These are phyloP conservation scores for Pyxicephalus adspersus DNA, from an alignment of 2,113 vertebrate genomes.

Conservation along the genomic window DNA sequence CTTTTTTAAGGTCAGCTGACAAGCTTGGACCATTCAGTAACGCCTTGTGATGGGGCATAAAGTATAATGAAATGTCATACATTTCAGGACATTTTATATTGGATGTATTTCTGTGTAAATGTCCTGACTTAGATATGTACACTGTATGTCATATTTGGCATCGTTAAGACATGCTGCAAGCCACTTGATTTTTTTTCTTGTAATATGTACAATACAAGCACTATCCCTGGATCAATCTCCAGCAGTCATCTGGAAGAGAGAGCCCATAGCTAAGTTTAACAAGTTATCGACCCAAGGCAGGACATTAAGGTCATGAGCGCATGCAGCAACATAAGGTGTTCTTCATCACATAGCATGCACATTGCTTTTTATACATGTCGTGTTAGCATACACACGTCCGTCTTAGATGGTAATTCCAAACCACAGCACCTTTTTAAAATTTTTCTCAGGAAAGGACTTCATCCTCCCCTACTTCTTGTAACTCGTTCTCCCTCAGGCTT, in stretches of 20 bases:
- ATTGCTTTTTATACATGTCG: constrained; percentile 58
- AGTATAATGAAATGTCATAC: constrained; percentile 1
- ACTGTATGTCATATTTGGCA: constrained; percentile 61
- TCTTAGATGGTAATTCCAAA: constrained; percentile 56
- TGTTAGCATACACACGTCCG: constrained; percentile 14
- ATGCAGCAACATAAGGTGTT: constrained; percentile 72
- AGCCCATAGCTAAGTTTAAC: constrained; percentile 37
- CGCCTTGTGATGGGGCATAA: neutral
- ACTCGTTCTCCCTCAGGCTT: constrained; percentile 75
- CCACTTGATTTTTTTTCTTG: constrained; percentile 54
- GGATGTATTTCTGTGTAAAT: constrained; percentile 4
- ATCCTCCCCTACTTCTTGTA: constrained; percentile 83
- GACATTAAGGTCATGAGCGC: constrained; percentile 63
- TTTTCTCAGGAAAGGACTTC: constrained; percentile 82
- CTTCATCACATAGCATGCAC: constrained; percentile 56
- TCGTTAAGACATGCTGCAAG: constrained; percentile 63
- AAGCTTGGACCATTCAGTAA: neutral
- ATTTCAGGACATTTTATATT: too few relatives aligned
- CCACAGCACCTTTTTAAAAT: constrained; percentile 46
- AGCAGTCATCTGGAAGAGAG: constrained; percentile 40
- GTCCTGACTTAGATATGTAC: constrained; percentile 24
- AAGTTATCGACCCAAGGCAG: constrained; percentile 42
- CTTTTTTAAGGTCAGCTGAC: neutral
- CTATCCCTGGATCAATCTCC: constrained; percentile 31
- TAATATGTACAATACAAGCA: constrained; percentile 55